Evolutionary conservation across 2,888 invertebrate genomes (phyloP), one percentile per base, ranked within the genome.

Genomic region (Calameuta idolon): DNA sequence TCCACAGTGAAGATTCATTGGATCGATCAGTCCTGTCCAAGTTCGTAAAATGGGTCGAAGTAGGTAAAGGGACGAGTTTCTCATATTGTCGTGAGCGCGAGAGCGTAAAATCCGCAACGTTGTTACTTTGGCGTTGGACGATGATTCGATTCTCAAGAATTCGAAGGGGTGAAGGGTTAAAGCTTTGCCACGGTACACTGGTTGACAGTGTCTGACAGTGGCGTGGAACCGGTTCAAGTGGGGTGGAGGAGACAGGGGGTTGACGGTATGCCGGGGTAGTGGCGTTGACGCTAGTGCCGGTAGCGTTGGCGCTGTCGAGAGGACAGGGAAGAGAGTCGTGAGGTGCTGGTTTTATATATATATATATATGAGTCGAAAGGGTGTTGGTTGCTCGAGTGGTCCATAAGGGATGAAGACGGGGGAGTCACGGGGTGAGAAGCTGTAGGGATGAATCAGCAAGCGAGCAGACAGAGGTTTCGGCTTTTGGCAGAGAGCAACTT

Each of bases 401-500:
- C 23, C 23, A 55, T 55, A 55, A 34, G 74, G 74, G 74, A 74
- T 12, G 34, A 34, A 74, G 37, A 30, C 15, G 74, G 35, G 34
- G 5, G 74, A 12, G 30, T 74, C 37, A 34, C 12, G 74, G 30
- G 35, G 34, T 33, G 37, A 34, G 74, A 74, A 37, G 35, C 23
- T 34, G 74, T 15, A 74, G 35, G 30, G 30, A 30, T 34, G 31
- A 30, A 71, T 71, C 71, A 71, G 71, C 71, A 71, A 71, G 15
- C 71, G 31, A 31, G 31, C 31, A 34, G 34, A 74, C 74, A 34
- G 74, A 35, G 74, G 37, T 37, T 35, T 23, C 34, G 33, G 71
- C 71, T 71, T 71, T 71, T 71, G 71, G 33, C 71, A 71, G 9
- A 34, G 71, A 34, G 71, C 31, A 71, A 71, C 31, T 31, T 34